Evolutionary conservation across 2,797 vertebrate species (phyloP), one percentile per base, ranked within the genome.

Genomic region (Prionace glauca): DNA sequence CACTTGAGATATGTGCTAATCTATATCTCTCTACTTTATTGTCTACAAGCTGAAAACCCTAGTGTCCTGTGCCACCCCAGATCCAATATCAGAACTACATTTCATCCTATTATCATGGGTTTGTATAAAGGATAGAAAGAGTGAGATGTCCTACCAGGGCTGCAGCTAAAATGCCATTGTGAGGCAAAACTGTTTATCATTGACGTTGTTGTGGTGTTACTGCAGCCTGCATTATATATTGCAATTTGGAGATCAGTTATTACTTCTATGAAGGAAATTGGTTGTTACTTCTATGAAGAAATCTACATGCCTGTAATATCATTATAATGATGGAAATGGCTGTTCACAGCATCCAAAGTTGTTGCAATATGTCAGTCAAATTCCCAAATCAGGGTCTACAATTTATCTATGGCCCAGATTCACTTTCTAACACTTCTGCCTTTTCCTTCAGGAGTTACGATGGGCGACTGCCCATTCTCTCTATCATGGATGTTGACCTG

Each of bases 371-470:
- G 81, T 84, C 20, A 20, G 2, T 84, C 8, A 16, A 24, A 24
- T 45, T 1, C 74, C 0, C 32, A 32, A 74, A 11, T 77, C 74
- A 77, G 74, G 3, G 11, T n/a, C 1, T 16, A n/a, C 10, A 77
- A 32, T 87, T 87, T 26, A 29, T 88, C 56, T 26, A 87, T 29
- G 10, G 9, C 41, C 56, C 14, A 32, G 3, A 90, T 90, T 90
- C 24, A 90, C 29, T 32, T 62, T 32, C 56, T 90, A 5, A 90
- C 56, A 32, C 11, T 88, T 41, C 26, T 71, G 18, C 14, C 3
- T 96, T 14, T 56, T 86, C 50, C 14, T 8, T 0, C 45, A 98
- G 98, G 94, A 90, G 97, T 95, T 98, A 97, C 0, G 97, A 98
- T 0, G 97, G 97, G 69, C 96, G 62, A 0, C 95, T 96, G 41